These are phyloP conservation scores for Antheraea pernyi DNA, from an alignment of 1,140 invertebrate genomes.

Conservation along the genomic window DNA sequence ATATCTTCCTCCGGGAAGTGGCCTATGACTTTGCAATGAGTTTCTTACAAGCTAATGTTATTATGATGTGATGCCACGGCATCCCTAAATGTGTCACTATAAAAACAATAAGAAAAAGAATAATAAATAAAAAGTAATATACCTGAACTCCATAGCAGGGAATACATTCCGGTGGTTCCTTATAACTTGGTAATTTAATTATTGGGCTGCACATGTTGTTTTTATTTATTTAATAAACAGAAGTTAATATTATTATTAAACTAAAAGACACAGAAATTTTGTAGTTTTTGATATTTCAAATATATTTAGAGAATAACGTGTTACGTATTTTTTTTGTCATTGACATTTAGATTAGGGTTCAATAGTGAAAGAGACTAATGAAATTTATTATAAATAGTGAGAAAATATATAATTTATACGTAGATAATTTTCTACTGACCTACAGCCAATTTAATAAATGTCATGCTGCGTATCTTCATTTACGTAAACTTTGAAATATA, in stretches of 20 bases:
- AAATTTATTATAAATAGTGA: not conserved
- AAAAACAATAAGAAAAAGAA: too few relatives aligned
- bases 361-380: not conserved
- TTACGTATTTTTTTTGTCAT: not conserved
- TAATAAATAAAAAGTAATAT: constrained; percentile 14
- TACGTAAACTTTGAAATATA: too few relatives aligned
- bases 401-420: too few relatives aligned
- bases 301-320: not conserved
- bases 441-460: too few relatives aligned
- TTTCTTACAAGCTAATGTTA: too few relatives aligned
- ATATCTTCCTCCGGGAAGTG: too few relatives aligned
- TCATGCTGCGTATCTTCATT: too few relatives aligned
- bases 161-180: constrained; percentile 41
- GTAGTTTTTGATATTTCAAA: not conserved
- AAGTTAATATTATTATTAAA: too few relatives aligned
- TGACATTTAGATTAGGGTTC: not conserved
- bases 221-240: not conserved
- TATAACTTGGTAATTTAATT: constrained; percentile 47
- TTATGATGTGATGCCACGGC: too few relatives aligned
- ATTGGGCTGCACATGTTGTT: constrained; percentile 51
- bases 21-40: too few relatives aligned
- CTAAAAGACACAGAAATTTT: constrained; percentile 8
- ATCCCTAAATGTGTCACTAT: too few relatives aligned
- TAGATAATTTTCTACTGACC: too few relatives aligned
- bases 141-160: constrained; percentile 50